Percentiles rank a stretch among this genome's conserved stretches.
Conservation (phyloP, 2,113 vertebrate genomes). For the Grammatotria lemairii region DNA sequence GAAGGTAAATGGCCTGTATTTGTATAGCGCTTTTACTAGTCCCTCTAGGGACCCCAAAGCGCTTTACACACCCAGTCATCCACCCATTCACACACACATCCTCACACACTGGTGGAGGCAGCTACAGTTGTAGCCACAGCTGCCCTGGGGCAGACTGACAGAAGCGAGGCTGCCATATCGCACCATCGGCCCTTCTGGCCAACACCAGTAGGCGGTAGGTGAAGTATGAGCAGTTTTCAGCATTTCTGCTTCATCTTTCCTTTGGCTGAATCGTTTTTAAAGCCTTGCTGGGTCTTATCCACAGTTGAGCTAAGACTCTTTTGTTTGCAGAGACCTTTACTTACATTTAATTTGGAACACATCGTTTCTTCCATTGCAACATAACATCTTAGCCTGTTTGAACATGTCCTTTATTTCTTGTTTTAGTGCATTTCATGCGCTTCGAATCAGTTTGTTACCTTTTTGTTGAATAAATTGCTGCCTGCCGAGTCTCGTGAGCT, state of each 20-base stretch:
- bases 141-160: too few relatives aligned
- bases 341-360: background rate
- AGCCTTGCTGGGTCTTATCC: background rate
- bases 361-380: background rate
- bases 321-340: background rate
- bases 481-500: fast-evolving
- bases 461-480: background rate
- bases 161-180: too few relatives aligned
- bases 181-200: too few relatives aligned
- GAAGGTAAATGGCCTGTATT: too few relatives aligned
- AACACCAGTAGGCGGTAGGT: too few relatives aligned
- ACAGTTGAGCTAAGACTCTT: background rate
- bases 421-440: background rate
- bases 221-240: background rate
- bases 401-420: background rate
- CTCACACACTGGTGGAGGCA: too few relatives aligned
- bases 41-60: too few relatives aligned
- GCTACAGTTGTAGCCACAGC: too few relatives aligned
- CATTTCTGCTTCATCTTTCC: background rate
- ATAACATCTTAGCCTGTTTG: background rate
- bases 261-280: background rate
- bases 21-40: too few relatives aligned
- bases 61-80: too few relatives aligned
- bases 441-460: background rate
- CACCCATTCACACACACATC: too few relatives aligned